Evolutionary conservation across 2,113 vertebrate genomes (phyloP).

Genomic region (Semnornis frantzii): DNA sequence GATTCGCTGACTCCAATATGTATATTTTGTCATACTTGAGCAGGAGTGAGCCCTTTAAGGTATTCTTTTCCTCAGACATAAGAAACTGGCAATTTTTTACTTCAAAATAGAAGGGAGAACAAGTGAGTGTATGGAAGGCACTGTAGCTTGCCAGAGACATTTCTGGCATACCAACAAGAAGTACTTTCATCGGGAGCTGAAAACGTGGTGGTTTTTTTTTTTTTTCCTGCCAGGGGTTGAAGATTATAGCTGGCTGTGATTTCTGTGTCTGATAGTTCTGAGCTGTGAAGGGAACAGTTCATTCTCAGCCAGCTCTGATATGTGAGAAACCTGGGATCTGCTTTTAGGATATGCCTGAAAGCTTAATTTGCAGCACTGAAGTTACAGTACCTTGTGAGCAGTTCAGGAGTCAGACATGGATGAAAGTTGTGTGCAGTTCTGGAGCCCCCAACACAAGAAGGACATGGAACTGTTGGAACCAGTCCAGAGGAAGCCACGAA

Average conservation of each 20-base stretch:
- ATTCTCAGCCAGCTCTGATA: constrained; percentile 26
- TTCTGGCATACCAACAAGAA: neutral
- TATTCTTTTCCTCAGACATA: neutral
- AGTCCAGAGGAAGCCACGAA: too few species aligned
- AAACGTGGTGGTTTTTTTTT: neutral
- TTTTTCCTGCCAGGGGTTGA: constrained; percentile 15
- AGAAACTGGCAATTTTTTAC: neutral
- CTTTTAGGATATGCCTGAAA: neutral
- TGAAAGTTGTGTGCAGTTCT: too few species aligned
- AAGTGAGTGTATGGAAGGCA: neutral
- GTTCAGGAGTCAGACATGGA: neutral
- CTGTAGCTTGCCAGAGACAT: neutral
- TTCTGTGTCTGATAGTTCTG: neutral
- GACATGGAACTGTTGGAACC: too few species aligned
- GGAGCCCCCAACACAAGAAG: too few species aligned
- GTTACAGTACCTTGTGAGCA: neutral
- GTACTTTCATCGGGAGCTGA: neutral
- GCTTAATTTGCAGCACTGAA: neutral
- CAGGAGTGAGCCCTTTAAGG: neutral
- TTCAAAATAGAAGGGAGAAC: constrained; percentile 18
- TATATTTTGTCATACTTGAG: neutral
- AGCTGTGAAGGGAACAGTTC: constrained; percentile 23
- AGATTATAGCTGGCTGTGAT: constrained; percentile 37
- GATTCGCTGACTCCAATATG: neutral
- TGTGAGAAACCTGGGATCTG: constrained; percentile 16